Base-by-base conservation (phyloP, 2,888 invertebrate genomes). In the Drosophila paranaensis region DNA sequence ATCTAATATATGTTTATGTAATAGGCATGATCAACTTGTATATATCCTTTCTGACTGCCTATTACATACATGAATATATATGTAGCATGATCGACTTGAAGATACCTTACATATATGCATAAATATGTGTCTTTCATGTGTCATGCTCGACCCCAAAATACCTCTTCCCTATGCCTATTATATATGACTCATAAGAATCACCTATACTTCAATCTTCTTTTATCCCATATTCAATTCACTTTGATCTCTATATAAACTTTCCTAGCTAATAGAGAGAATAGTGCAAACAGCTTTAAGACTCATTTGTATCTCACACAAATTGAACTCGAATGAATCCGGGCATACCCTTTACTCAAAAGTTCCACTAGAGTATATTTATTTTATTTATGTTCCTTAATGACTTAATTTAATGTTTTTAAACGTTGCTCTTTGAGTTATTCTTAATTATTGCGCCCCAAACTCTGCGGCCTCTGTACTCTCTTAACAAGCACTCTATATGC, bases 331-430 rank as follows among this genome's bases (percentile, higher is more conserved):
- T 30, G n/a, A n/a, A 30, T 30, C 10, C 48, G 10, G 48, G n/a
- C 30, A 16, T 54, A 27, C 27, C 39, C 39, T 40, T 2, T 2
- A 3, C 51, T 20, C 3, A 13, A 16, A 9, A 3, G 20, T 3
- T 9, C 0, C 20, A 20, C 6, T n/a, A 11, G 39, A 10, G 16
- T 27, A n/a, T 14, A 35, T 42, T 10, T 33, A 30, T 11, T 20
- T 33, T 10, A 16, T 50, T 33, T 33, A 30, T 33, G n/a, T 50
- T 51, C 0, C 48, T 64, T 66, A 65, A 65, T 66, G 53, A 40
- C 54, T 65, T 66, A 40, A 66, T 65, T 46, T 46, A 27, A 46
- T 65, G 65, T 46, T 66, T 35, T 46, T 54, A 33, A 66, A 54
- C 27, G 45, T 35, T 45, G n/a, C 45, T 39, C 53, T 66, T 54